Conservation (phyloP, 2,797 vertebrate species). For the Gambelia wislizenii region DNA sequence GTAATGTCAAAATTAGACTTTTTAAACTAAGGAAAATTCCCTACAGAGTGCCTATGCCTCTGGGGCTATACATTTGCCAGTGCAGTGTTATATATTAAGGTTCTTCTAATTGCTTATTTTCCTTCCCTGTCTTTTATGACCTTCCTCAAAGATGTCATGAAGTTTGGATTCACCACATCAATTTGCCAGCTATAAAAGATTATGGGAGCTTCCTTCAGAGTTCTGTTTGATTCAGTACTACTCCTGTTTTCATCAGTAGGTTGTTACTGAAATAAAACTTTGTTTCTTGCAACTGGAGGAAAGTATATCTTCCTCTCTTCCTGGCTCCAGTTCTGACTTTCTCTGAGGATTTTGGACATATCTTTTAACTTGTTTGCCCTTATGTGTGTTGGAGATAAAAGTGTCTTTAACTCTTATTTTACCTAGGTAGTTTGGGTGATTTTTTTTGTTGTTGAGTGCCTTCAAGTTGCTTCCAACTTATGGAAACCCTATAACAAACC, state of each 20-base stretch:
- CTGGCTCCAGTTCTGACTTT: slow-evolving; percentile 8
- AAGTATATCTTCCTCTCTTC: neutral
- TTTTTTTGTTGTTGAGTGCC: too few species aligned
- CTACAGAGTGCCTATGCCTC: neutral
- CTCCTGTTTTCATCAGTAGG: neutral
- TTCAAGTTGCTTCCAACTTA: too few species aligned
- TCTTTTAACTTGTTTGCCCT: slow-evolving; percentile 34
- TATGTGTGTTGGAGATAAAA: neutral
- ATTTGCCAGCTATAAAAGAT: neutral
- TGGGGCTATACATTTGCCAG: neutral
- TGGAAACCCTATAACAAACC: too few species aligned
- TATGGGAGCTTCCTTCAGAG: slow-evolving; percentile 39
- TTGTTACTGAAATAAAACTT: neutral
- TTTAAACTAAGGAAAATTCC: neutral
- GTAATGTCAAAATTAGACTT: neutral
- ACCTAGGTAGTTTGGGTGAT: too few species aligned
- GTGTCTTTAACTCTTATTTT: neutral
- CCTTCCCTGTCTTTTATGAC: neutral
- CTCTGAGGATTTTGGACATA: slow-evolving; percentile 33
- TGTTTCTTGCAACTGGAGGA: neutral
- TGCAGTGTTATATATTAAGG: neutral
- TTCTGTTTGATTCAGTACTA: slow-evolving; percentile 30
- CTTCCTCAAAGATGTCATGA: neutral
- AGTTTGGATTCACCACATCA: slow-evolving; percentile 32
- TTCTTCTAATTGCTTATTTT: neutral